These are phyloP conservation scores for Xerus inauris DNA, from an alignment of 2,113 vertebrate species.

Conservation along the genomic window DNA sequence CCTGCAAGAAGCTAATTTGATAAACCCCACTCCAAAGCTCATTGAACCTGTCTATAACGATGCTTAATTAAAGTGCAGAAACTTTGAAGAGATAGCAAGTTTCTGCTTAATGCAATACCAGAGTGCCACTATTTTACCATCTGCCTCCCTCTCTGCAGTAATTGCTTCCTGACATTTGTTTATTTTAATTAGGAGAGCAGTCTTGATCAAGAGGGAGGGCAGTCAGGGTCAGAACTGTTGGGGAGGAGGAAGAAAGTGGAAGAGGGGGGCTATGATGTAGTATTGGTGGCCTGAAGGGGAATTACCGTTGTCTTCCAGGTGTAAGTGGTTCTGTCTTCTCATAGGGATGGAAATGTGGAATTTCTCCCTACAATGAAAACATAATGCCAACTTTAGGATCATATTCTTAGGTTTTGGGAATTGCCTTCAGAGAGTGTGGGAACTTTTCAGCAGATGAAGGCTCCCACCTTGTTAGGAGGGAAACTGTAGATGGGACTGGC, in stretches of 20 bases:
- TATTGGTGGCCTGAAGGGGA: neutral
- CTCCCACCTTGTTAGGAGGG: neutral
- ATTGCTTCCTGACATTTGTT: constrained; percentile 90
- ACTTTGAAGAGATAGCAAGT: constrained; percentile 88
- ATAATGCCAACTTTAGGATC: neutral
- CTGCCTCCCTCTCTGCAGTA: constrained; percentile 86
- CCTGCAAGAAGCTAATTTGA: constrained; percentile 84
- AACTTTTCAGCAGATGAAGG: neutral
- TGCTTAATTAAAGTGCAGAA: constrained; percentile 89
- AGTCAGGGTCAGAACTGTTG: constrained; percentile 68
- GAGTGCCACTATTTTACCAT: constrained; percentile 87
- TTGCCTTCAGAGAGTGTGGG: neutral
- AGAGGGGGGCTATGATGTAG: constrained; percentile 42
- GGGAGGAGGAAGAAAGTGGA: constrained; percentile 70
- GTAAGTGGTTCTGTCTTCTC: neutral
- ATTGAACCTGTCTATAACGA: constrained; percentile 85
- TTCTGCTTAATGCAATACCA: constrained; percentile 85
- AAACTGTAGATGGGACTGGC: neutral
- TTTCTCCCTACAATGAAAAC: neutral
- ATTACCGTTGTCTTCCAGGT: neutral
- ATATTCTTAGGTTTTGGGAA: neutral
- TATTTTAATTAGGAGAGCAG: constrained; percentile 89
- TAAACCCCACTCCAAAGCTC: constrained; percentile 84
- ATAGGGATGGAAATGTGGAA: neutral
- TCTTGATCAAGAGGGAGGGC: constrained; percentile 85